Percentiles rank a stretch among this genome's conserved stretches.
These are phyloP conservation scores for Euphysa ruthae DNA, from an alignment of 30 jellyfish, hydroid and myxozoan genomes.

Conservation along the genomic window DNA sequence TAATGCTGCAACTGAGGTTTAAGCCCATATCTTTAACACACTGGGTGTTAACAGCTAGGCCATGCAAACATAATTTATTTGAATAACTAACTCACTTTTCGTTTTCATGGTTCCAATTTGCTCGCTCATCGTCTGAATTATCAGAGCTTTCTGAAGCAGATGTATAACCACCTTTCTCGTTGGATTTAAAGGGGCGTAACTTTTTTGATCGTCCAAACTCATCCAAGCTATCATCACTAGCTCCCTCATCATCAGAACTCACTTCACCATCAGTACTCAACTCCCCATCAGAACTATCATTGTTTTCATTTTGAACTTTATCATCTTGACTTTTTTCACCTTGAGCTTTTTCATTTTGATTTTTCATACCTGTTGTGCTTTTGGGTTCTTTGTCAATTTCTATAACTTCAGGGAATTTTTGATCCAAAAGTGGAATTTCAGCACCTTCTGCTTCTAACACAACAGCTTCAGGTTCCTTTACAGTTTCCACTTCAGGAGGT, in stretches of 20 bases:
- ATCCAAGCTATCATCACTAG: slow-evolving; percentile 17
- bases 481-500: too few species aligned
- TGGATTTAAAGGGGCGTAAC: slow-evolving; percentile 21
- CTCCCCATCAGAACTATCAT: slow-evolving; percentile 40
- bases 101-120: slow-evolving; percentile 19
- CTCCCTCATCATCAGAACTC: slow-evolving; percentile 17
- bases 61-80: too few species aligned
- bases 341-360: not conserved
- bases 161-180: slow-evolving; percentile 9
- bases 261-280: slow-evolving; percentile 50
- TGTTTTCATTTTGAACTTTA: not conserved
- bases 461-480: too few species aligned
- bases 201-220: slow-evolving; percentile 28
- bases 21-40: too few species aligned
- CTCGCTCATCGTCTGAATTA: slow-evolving; percentile 26
- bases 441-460: not conserved
- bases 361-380: not conserved
- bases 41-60: too few species aligned
- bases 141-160: slow-evolving; percentile 30
- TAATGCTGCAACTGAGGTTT: too few species aligned
- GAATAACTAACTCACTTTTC: too few species aligned
- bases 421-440: not conserved
- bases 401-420: not conserved
- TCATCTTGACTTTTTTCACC: not conserved
- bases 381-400: too few species aligned